Evolutionary conservation across 30 jellyfish, hydroid and myxozoan species (phyloP).

Genomic region (Turritopsis rubra): DNA sequence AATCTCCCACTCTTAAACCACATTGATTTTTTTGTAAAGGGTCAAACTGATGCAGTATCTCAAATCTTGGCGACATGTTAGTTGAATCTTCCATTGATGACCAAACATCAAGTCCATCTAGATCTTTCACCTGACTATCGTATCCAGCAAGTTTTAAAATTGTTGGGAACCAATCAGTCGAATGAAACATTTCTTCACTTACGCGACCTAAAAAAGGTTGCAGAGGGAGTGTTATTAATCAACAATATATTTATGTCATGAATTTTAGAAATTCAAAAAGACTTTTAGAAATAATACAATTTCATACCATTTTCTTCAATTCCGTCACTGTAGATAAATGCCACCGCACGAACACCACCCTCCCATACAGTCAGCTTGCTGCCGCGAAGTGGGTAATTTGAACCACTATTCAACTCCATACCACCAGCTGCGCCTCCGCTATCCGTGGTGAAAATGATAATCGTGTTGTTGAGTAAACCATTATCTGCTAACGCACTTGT

Average conservation of each 20-base stretch:
- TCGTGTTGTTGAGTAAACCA: slow-evolving; percentile 51
- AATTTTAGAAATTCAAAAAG: background rate
- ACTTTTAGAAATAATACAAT: background rate
- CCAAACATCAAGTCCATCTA: slow-evolving; percentile 83
- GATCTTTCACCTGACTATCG: slow-evolving; percentile 14
- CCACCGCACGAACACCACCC: slow-evolving; percentile 97
- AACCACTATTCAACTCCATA: slow-evolving; percentile 76
- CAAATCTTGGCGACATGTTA: slow-evolving; percentile 61
- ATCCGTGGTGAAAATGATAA: slow-evolving; percentile 76
- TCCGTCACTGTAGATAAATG: slow-evolving; percentile 64
- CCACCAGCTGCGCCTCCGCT: slow-evolving; percentile 98
- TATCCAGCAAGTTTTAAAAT: slow-evolving; percentile 48
- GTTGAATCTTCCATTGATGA: slow-evolving; percentile 38
- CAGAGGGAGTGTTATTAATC: too few species aligned
- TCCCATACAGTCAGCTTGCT: slow-evolving; percentile 97
- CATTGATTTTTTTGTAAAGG: slow-evolving; percentile 84
- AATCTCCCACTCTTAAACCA: slow-evolving; percentile 91
- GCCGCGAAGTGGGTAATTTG: slow-evolving; percentile 96
- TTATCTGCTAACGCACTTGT: slow-evolving; percentile 71
- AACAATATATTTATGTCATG: background rate
- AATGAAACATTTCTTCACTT: slow-evolving; percentile 72
- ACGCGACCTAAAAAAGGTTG: slow-evolving; percentile 72
- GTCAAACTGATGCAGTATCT: slow-evolving; percentile 81
- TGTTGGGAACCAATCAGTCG: slow-evolving; percentile 99
- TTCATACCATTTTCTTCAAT: slow-evolving; percentile 51